Percentiles rank a stretch among this genome's conserved stretches.
phyloP scores from a whole-genome alignment of 2,888 invertebrate species.

The Lasioglossum oenotherae region DNA sequence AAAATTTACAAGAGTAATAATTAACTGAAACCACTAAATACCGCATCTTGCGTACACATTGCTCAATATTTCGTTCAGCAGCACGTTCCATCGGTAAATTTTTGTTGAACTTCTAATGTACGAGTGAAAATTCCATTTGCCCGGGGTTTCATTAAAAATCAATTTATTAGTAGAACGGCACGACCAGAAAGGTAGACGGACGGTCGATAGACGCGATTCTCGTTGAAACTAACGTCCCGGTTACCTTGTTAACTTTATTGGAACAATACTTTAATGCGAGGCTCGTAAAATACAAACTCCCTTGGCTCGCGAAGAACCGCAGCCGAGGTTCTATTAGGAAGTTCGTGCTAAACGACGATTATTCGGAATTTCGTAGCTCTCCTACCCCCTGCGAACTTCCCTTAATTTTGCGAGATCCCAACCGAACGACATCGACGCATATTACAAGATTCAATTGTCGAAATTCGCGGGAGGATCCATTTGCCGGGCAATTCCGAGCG shows the following conservation, averaged over 20 bases:
- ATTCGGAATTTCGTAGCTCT: background rate
- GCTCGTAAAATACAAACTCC: constrained; percentile 27
- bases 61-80: background rate
- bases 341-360: constrained; percentile 30
- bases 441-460: constrained; percentile 44
- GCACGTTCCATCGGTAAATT: background rate
- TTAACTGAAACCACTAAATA: background rate
- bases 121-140: background rate
- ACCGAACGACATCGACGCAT: constrained; percentile 24
- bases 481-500: constrained; percentile 8
- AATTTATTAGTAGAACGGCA: background rate
- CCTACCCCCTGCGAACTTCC: background rate
- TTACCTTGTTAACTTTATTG: constrained; percentile 27
- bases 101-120: background rate
- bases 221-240: constrained; percentile 5
- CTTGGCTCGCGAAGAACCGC: constrained; percentile 3
- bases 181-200: background rate
- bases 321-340: constrained; percentile 23
- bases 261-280: constrained; percentile 23
- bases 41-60: background rate
- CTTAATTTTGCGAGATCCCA: constrained; percentile 14
- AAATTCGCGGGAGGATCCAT: constrained; percentile 27
- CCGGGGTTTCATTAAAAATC: constrained; percentile 1
- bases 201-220: background rate
- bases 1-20: background rate